These are phyloP conservation scores for Chrysomela aeneicollis DNA, from an alignment of 2,888 invertebrate species.

Conservation along the genomic window DNA sequence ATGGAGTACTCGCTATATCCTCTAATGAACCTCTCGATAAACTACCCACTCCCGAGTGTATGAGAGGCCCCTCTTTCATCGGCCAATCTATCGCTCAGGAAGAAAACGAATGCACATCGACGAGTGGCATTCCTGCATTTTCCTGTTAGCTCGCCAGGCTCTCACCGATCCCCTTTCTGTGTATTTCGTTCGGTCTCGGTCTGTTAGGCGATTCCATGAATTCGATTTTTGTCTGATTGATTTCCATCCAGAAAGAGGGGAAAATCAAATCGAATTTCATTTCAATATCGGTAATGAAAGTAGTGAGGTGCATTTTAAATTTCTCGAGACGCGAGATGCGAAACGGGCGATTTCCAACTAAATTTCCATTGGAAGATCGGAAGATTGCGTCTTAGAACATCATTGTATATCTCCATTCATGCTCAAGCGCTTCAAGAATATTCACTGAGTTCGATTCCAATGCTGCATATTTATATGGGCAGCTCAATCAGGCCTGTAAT, in stretches of 20 bases:
- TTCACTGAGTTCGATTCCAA: too few relatives aligned
- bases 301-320: constrained; percentile 10
- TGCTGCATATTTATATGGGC: too few relatives aligned
- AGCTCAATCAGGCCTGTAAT: too few relatives aligned
- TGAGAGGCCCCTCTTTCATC: constrained; percentile 2
- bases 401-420: not conserved
- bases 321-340: not conserved
- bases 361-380: not conserved
- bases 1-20: not conserved
- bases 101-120: not conserved
- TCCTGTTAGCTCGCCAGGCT: not conserved
- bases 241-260: constrained; percentile 12
- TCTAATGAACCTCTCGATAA: constrained; percentile 8
- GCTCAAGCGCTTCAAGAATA: not conserved
- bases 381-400: not conserved
- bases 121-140: constrained; percentile 11
- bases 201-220: constrained; percentile 16
- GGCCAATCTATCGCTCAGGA: not conserved
- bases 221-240: constrained; percentile 21
- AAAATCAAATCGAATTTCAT: constrained; percentile 14
- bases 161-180: not conserved
- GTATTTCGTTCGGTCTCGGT: constrained; percentile 7
- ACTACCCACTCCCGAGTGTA: too few relatives aligned
- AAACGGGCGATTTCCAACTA: not conserved
- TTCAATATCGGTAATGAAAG: constrained; percentile 16